phyloP scores from a whole-genome alignment of 2,113 vertebrate genomes.

The Osmerus eperlanus region DNA sequence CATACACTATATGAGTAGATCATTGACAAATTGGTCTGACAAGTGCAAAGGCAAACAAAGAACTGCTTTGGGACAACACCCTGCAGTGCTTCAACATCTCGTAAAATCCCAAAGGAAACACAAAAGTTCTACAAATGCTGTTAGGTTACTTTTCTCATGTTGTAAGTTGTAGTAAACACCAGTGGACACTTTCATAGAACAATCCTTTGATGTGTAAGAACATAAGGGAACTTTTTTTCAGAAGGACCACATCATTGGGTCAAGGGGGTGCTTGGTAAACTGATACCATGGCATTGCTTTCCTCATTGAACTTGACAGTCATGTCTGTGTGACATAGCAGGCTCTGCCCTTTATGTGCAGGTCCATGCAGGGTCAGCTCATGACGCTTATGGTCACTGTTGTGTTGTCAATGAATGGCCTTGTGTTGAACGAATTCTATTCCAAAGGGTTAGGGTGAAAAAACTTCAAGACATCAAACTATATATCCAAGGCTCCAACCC shows the following conservation, averaged over 20 bases:
- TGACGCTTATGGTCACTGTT: not conserved
- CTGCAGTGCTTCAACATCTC: not conserved
- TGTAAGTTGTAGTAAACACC: too few relatives aligned
- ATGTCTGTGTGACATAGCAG: not conserved
- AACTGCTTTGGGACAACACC: not conserved
- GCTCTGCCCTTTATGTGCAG: conserved; percentile 3
- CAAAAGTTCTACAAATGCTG: too few relatives aligned
- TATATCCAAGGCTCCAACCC: too few relatives aligned
- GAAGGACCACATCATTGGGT: not conserved
- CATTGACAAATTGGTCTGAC: not conserved
- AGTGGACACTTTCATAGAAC: not conserved
- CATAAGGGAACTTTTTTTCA: not conserved
- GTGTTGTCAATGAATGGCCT: not conserved
- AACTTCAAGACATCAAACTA: too few relatives aligned
- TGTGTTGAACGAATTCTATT: not conserved
- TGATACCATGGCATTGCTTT: conserved; percentile 12
- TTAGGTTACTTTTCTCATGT: too few relatives aligned
- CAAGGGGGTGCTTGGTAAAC: conserved; percentile 11
- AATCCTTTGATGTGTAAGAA: not conserved
- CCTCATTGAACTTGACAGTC: conserved; percentile 15
- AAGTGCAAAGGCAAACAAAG: not conserved
- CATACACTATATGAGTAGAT: not conserved
- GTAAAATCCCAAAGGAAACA: not conserved
- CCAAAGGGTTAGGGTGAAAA: too few relatives aligned
- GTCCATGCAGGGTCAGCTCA: not conserved